Evolutionary conservation across 2,888 invertebrate genomes (phyloP).

Genomic region (Drosophila neonasuta): DNA sequence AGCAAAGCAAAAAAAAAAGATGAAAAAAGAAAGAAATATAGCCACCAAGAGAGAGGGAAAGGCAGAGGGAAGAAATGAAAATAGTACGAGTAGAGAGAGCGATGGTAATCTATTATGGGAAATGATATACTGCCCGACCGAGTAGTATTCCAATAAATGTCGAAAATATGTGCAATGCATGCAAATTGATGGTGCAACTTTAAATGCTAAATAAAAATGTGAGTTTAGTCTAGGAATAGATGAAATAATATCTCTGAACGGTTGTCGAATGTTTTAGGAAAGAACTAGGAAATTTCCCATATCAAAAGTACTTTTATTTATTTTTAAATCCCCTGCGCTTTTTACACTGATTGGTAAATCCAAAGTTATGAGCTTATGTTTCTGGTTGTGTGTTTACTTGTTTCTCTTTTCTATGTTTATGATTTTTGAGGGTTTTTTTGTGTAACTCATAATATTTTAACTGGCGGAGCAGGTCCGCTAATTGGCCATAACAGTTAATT

Average conservation of each 20-base stretch:
- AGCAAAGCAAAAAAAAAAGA: no score
- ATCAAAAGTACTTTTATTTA: no score
- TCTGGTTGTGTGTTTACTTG: background rate
- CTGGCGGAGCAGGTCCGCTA: background rate
- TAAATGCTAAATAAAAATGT: background rate
- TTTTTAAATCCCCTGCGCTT: no score
- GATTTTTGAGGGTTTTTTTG: background rate
- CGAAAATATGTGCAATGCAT: constrained; percentile 18
- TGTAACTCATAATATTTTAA: constrained; percentile 4
- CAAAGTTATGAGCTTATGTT: background rate
- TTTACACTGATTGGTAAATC: background rate
- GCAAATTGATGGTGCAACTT: constrained; percentile 15
- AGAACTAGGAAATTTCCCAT: no score
- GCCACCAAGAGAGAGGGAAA: background rate
- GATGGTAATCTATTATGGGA: constrained; percentile 21
- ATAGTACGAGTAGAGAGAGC: background rate
- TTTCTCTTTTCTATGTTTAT: background rate
- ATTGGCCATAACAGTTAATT: constrained; percentile 16
- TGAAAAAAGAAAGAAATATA: no score
- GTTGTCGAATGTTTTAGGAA: no score
- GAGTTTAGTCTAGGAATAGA: background rate
- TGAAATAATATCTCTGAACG: no score
- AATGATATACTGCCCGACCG: constrained; percentile 12
- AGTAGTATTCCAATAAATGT: constrained; percentile 22
- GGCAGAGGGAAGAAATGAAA: background rate